A percentile compares a stretch with the other conserved stretches of the same genome.
These are phyloP conservation scores for Epistrophe eligans DNA, from an alignment of 2,888 invertebrate species.

Conservation along the genomic window DNA sequence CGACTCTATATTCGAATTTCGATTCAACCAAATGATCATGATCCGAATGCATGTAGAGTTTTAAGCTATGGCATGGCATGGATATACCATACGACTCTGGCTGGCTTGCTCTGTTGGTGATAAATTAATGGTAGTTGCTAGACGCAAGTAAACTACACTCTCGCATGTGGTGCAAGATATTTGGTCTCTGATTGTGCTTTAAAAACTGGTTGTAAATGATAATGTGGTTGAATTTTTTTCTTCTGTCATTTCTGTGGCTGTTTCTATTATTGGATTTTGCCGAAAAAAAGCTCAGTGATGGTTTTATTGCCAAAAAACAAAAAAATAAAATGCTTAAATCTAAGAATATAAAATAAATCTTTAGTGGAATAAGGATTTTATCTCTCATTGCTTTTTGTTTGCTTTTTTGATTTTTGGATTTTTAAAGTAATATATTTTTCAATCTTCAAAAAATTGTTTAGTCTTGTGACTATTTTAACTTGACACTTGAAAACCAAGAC, in stretches of 20 bases:
- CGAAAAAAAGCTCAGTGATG: conserved; percentile 42
- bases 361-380: too few relatives aligned
- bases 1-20: neutral
- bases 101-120: conserved; percentile 40
- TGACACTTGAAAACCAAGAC: too few relatives aligned
- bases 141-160: conserved; percentile 22
- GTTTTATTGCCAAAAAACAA: neutral
- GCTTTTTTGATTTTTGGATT: too few relatives aligned
- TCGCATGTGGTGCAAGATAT: conserved; percentile 52
- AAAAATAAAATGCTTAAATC: too few relatives aligned
- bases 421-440: too few relatives aligned
- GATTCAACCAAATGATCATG: conserved; percentile 54
- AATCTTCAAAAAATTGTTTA: too few relatives aligned
- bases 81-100: conserved; percentile 13
- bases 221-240: conserved; percentile 25
- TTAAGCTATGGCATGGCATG: neutral
- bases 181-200: conserved; percentile 56
- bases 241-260: neutral
- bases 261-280: conserved; percentile 46
- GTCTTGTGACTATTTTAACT: too few relatives aligned
- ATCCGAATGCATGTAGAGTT: conserved; percentile 70
- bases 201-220: conserved; percentile 65
- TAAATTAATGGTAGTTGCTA: conserved; percentile 53
- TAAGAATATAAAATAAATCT: neutral
- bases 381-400: too few relatives aligned